A percentile compares a stretch with the other conserved stretches of the same genome.
Conservation (phyloP, 2,797 vertebrate species). For the Loris lydekkerianus region DNA sequence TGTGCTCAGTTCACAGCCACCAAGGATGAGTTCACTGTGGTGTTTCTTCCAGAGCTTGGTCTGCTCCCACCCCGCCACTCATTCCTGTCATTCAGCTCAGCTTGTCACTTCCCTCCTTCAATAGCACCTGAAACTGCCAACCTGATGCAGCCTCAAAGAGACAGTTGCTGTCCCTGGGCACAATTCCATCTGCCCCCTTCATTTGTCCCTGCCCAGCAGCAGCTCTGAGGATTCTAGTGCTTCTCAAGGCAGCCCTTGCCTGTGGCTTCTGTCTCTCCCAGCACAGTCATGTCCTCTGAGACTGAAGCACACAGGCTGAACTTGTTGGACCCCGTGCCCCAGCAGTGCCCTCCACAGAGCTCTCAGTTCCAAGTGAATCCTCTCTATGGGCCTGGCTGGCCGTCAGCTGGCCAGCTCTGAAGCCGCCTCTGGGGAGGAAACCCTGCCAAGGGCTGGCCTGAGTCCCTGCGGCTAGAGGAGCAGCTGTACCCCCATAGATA, state of each 20-base stretch:
- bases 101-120: constrained; percentile 6
- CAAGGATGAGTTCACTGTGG: neutral
- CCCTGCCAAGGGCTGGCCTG: neutral
- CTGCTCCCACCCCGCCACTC: neutral
- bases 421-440: neutral
- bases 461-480: neutral
- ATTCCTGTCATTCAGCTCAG: neutral
- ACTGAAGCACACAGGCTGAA: neutral
- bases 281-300: neutral
- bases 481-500: neutral
- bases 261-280: neutral
- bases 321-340: neutral
- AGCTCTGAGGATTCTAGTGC: neutral
- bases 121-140: neutral
- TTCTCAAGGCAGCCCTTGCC: neutral
- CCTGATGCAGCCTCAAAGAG: neutral
- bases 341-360: neutral
- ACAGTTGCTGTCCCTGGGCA: neutral
- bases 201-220: neutral
- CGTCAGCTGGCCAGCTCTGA: neutral
- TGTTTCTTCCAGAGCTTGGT: neutral
- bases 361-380: neutral
- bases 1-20: neutral
- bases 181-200: neutral
- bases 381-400: neutral